Conservation (phyloP, 2,113 vertebrate species). For the Onychorhynchus coronatus region DNA sequence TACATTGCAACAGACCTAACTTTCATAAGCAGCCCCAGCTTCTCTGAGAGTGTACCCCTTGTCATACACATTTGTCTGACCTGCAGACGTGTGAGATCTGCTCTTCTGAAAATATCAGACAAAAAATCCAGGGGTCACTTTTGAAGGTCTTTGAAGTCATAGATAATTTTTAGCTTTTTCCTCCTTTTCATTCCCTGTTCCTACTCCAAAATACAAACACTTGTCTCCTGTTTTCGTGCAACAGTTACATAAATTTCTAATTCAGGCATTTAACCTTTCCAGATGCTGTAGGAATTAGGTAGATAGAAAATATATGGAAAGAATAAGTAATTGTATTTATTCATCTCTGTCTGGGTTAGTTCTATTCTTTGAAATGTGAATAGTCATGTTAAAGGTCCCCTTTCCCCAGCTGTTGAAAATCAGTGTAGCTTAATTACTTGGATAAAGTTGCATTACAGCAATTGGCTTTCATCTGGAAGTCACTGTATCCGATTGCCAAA, state of each 20-base stretch:
- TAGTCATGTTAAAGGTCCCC: not conserved
- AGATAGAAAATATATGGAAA: not conserved
- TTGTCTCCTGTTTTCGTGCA: not conserved
- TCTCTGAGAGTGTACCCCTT: not conserved
- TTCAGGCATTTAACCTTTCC: not conserved
- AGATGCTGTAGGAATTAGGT: not conserved
- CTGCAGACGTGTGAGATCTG: not conserved
- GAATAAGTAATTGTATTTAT: not conserved
- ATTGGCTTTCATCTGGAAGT: constrained; percentile 9
- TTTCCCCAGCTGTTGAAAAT: constrained; percentile 22
- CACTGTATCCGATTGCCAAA: not conserved
- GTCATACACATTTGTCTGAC: not conserved
- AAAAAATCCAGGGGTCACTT: not conserved
- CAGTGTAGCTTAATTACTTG: not conserved
- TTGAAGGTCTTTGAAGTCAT: not conserved
- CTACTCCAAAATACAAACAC: not conserved
- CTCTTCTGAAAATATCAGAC: not conserved
- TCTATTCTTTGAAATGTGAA: not conserved
- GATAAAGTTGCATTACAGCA: not conserved
- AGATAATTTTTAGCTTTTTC: not conserved
- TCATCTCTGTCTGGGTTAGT: not conserved
- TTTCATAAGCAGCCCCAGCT: not conserved
- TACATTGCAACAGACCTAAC: not conserved
- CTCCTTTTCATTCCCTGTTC: not conserved
- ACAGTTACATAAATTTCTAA: not conserved